Conservation (phyloP, 2,113 vertebrate species). For the Aramus guarauna region DNA sequence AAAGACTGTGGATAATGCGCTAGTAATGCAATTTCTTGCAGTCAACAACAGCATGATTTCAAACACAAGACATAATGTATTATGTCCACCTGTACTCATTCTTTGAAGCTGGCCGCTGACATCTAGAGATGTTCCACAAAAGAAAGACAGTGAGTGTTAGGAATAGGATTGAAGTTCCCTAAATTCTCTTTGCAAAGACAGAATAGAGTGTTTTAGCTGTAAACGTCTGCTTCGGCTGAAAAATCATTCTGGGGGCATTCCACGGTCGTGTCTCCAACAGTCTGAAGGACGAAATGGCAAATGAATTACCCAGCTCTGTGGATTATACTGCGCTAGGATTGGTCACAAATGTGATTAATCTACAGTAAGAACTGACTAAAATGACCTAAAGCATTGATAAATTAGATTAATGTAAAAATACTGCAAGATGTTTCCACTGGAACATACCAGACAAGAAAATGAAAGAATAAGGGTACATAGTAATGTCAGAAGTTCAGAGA, state of each 20-base stretch:
- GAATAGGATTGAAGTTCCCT: background rate
- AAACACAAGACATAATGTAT: background rate
- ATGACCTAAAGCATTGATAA: background rate
- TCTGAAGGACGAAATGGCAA: background rate
- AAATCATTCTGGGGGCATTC: background rate
- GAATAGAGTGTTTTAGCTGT: background rate
- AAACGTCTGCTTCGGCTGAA: background rate
- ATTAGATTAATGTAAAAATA: background rate
- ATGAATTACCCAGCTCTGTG: background rate
- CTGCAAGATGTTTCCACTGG: background rate
- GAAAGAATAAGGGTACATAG: background rate
- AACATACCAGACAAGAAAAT: background rate
- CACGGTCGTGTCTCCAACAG: background rate
- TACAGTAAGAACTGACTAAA: background rate
- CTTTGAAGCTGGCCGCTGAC: fast-evolving
- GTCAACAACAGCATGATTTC: background rate
- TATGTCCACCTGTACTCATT: background rate
- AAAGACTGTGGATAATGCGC: background rate
- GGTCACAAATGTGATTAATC: background rate
- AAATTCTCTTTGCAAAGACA: background rate
- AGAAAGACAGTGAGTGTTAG: background rate
- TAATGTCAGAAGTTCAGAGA: background rate
- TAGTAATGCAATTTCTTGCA: background rate
- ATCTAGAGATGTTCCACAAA: background rate
- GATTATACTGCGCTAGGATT: background rate